Conservation (phyloP, 1,140 invertebrate species). For the Gerris buenoi region DNA sequence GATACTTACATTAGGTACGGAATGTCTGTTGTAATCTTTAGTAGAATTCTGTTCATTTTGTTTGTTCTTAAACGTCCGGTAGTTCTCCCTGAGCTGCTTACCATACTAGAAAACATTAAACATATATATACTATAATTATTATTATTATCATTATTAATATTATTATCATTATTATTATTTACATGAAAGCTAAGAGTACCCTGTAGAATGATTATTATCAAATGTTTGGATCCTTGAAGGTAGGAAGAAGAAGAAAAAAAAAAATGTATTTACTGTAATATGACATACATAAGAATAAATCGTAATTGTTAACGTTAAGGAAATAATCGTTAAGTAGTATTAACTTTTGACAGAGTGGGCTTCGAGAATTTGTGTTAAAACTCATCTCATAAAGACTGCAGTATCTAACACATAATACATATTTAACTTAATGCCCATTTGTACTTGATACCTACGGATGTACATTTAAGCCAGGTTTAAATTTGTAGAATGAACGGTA, state of each 20-base stretch:
- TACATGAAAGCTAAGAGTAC: no score
- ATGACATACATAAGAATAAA: neutral
- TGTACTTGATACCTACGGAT: neutral
- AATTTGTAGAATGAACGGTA: neutral
- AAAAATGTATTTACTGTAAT: no score
- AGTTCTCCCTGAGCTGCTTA: slow-evolving; percentile 45
- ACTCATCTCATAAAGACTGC: no score
- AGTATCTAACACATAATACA: no score
- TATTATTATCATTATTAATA: neutral
- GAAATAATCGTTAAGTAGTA: neutral
- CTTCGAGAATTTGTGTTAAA: neutral
- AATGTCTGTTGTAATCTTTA: slow-evolving; percentile 37
- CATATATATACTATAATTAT: neutral
- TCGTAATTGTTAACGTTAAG: neutral
- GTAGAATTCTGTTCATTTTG: slow-evolving; percentile 32
- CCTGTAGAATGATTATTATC: no score
- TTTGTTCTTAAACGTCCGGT: slow-evolving; percentile 43
- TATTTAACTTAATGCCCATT: no score
- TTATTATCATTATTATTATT: no score
- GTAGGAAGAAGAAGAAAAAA: no score
- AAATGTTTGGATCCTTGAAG: no score
- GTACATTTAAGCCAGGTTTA: neutral
- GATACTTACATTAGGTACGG: slow-evolving; percentile 38
- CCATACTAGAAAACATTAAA: slow-evolving; percentile 39
- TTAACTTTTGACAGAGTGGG: neutral